Percentiles rank a stretch among this genome's conserved stretches.
Evolutionary conservation across 2,797 vertebrate genomes (phyloP).

Genomic region (Coregonus suidteri): DNA sequence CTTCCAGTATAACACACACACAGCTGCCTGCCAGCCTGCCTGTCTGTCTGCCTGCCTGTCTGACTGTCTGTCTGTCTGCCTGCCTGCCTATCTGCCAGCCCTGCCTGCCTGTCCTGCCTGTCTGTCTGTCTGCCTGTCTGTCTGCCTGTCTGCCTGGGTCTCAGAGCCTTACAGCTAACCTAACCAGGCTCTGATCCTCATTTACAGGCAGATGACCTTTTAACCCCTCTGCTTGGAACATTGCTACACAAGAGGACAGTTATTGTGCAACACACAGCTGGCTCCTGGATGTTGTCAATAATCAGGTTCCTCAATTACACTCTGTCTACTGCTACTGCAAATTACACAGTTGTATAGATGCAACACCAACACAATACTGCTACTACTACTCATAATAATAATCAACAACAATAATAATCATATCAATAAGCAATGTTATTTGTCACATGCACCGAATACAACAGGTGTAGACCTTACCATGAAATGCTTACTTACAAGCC

Average conservation of each 20-base stretch:
- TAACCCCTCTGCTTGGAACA: slow-evolving; percentile 65
- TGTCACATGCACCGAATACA: too few relatives aligned
- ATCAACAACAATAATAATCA: too few relatives aligned
- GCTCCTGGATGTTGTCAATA: slow-evolving; percentile 56
- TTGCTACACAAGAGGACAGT: slow-evolving; percentile 71
- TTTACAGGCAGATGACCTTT: slow-evolving; percentile 54
- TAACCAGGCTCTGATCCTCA: neutral
- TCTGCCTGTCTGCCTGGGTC: too few relatives aligned
- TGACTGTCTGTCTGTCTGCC: rapidly evolving
- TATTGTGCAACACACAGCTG: slow-evolving; percentile 78
- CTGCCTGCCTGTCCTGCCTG: too few relatives aligned
- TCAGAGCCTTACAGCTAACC: too few relatives aligned
- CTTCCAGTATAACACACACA: slow-evolving; percentile 50
- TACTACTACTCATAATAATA: neutral
- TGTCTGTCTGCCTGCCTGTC: too few relatives aligned
- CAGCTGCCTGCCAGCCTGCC: slow-evolving; percentile 53
- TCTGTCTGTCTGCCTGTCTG: too few relatives aligned
- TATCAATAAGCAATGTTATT: too few relatives aligned
- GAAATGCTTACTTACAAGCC: too few relatives aligned
- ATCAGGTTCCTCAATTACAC: slow-evolving; percentile 61
- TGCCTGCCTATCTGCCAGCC: too few relatives aligned
- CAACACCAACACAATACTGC: neutral
- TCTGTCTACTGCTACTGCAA: slow-evolving; percentile 39
- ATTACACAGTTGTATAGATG: neutral
- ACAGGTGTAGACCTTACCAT: too few relatives aligned